Conservation (phyloP, 35 echinoderm and acorn worm genomes). For the Amphiura filiformis region DNA sequence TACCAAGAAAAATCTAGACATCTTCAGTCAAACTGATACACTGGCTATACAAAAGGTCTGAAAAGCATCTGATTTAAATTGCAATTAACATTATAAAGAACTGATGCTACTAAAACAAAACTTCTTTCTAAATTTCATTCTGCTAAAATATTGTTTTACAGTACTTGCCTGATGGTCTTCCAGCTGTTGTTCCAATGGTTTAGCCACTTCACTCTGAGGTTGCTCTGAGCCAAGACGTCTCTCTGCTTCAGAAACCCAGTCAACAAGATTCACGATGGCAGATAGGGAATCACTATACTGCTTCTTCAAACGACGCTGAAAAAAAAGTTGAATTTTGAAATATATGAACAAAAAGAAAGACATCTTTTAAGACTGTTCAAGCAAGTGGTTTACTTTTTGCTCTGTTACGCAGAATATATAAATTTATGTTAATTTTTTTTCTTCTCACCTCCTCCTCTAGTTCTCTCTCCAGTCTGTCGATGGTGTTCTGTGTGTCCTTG, state of each 20-base stretch:
- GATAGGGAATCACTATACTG: conserved; percentile 61
- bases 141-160: too few species aligned
- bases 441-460: conserved; percentile 75
- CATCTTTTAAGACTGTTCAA: too few species aligned
- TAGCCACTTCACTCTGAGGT: conserved; percentile 74
- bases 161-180: conserved; percentile 84
- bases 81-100: too few species aligned
- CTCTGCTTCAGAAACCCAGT: conserved; percentile 88
- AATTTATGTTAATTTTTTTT: too few species aligned
- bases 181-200: conserved; percentile 46
- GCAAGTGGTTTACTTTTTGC: too few species aligned
- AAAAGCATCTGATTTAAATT: too few species aligned
- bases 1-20: too few species aligned
- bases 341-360: background rate
- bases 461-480: conserved; percentile 77
- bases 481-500: conserved; percentile 69
- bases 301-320: conserved; percentile 66
- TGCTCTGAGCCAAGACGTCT: conserved; percentile 84
- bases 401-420: too few species aligned
- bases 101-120: too few species aligned
- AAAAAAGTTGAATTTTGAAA: background rate
- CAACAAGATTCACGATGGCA: conserved; percentile 48
- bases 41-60: too few species aligned
- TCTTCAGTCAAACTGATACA: too few species aligned
- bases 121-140: too few species aligned